Percentiles rank a stretch among this genome's conserved stretches.
phyloP scores from a whole-genome alignment of 1,140 invertebrate genomes.

The Drosophila punjabiensis region DNA sequence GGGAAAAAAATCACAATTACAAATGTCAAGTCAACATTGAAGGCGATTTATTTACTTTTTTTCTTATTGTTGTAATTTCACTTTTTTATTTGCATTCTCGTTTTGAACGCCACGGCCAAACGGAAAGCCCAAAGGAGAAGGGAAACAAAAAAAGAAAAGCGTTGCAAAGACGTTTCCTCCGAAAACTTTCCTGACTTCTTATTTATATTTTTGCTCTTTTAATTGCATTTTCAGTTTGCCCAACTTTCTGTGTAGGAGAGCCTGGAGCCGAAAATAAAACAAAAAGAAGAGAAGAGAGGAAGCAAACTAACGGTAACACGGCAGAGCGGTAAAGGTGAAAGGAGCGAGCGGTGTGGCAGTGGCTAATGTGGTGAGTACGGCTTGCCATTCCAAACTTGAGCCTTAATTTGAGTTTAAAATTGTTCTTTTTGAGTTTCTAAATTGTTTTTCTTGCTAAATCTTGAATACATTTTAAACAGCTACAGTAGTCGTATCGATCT shows the following conservation, averaged over 20 bases:
- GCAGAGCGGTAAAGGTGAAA: slow-evolving; percentile 1
- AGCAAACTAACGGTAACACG: slow-evolving; percentile 16
- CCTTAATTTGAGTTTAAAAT: not conserved
- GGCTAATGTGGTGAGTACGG: slow-evolving; percentile 27
- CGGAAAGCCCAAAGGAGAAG: not conserved
- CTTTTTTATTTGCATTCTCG: slow-evolving; percentile 55
- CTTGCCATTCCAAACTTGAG: not conserved
- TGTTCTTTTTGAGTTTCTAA: not conserved
- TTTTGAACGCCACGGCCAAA: slow-evolving; percentile 45
- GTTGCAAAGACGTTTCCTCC: slow-evolving; percentile 21
- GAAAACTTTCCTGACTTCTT: slow-evolving; percentile 40
- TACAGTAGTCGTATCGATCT: not conserved
- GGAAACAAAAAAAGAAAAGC: not conserved
- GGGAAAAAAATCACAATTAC: not conserved
- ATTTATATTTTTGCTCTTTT: slow-evolving; percentile 41
- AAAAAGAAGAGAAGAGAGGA: not conserved
- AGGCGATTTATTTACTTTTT: slow-evolving; percentile 17
- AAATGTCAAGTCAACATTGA: slow-evolving; percentile 38
- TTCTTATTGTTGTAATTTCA: slow-evolving; percentile 41
- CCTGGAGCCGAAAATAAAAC: slow-evolving; percentile 8
- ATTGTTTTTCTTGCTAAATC: not conserved
- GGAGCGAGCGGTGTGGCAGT: not conserved
- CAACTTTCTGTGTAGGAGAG: slow-evolving; percentile 24
- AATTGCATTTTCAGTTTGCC: slow-evolving; percentile 53
- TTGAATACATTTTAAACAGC: not conserved